Percentiles rank a stretch among this genome's conserved stretches.
Conservation (phyloP, 2,888 invertebrate species). For the Sussaba pulchella region DNA sequence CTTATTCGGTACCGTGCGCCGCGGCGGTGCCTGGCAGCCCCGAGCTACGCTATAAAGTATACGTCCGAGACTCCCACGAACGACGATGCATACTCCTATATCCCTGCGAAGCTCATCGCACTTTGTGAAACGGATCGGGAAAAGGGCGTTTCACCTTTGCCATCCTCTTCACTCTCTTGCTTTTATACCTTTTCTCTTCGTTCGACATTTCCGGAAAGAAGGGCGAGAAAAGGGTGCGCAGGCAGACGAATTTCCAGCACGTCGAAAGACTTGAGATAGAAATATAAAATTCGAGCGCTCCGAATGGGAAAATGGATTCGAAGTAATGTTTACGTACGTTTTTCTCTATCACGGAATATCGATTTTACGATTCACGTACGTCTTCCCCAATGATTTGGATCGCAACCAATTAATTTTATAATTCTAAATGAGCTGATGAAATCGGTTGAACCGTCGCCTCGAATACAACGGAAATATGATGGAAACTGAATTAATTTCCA, state of each 20-base stretch:
- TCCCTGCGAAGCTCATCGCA: conserved; percentile 20
- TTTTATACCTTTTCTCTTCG: background rate
- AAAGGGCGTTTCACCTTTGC: conserved; percentile 48
- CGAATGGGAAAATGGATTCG: conserved; percentile 17
- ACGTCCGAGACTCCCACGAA: conserved; percentile 33
- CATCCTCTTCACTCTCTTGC: background rate
- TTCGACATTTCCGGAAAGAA: no score
- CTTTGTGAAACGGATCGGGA: conserved; percentile 50
- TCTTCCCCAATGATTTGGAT: background rate
- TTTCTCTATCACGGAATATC: conserved; percentile 1
- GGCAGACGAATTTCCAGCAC: conserved; percentile 17
- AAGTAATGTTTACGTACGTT: no score
- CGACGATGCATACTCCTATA: background rate
- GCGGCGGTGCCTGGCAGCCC: background rate
- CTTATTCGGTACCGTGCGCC: conserved; percentile 3
- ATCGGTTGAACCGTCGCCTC: background rate
- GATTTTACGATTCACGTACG: background rate
- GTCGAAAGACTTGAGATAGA: conserved; percentile 20
- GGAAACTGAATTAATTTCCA: background rate
- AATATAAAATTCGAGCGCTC: conserved; percentile 45
- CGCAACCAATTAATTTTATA: background rate
- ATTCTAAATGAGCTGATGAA: no score
- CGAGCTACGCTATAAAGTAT: conserved; percentile 24
- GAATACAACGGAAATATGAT: background rate
- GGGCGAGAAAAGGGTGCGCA: no score